These are phyloP conservation scores for Stegostoma tigrinum DNA, from an alignment of 2,113 vertebrate genomes.

Conservation along the genomic window DNA sequence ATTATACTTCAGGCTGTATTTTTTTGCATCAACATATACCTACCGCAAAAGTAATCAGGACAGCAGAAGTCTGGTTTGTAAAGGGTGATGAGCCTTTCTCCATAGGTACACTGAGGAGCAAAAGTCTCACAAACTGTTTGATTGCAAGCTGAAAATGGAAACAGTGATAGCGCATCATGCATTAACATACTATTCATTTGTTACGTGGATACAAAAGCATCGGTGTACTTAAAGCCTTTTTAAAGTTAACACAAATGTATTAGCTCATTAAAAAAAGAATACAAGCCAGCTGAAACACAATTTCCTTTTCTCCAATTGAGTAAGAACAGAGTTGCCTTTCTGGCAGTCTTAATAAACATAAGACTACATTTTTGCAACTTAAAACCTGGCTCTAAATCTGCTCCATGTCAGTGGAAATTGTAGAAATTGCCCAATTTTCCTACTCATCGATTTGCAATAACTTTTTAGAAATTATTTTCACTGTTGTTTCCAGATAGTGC, in stretches of 20 bases:
- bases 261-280: neutral
- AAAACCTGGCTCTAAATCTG: neutral
- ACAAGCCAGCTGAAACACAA: neutral
- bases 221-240: neutral
- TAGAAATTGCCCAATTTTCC: neutral
- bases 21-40: constrained; percentile 44
- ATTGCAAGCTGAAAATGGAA: constrained; percentile 75
- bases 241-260: neutral
- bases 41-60: constrained; percentile 77
- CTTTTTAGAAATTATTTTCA: neutral
- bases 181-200: neutral
- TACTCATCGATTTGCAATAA: neutral
- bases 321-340: neutral
- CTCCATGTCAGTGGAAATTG: neutral
- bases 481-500: neutral
- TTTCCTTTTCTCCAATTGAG: neutral
- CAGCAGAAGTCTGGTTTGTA: constrained; percentile 85
- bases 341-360: neutral
- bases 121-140: constrained; percentile 73
- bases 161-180: neutral
- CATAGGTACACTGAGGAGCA: constrained; percentile 66
- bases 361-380: neutral
- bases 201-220: neutral
- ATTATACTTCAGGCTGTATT: neutral
- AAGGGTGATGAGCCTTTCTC: constrained; percentile 76